phyloP scores from a whole-genome alignment of 2,888 invertebrate species.

The Formica aserva region DNA sequence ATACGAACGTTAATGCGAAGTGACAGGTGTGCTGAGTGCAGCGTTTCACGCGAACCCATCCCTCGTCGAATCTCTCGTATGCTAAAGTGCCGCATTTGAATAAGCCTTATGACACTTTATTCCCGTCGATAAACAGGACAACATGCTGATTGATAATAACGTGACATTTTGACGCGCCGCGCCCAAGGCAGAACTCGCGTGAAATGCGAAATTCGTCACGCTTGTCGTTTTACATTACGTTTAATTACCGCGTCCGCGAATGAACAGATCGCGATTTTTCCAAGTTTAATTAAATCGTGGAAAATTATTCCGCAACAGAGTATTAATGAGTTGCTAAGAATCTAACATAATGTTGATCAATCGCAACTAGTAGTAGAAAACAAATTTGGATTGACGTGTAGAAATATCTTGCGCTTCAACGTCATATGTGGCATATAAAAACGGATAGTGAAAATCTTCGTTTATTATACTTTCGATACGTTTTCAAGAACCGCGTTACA shows the following conservation, averaged over 20 bases:
- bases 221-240: conserved; percentile 49
- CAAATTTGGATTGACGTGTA: not conserved
- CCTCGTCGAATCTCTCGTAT: conserved; percentile 29
- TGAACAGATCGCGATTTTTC: conserved; percentile 20
- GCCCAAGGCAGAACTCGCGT: conserved; percentile 28
- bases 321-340: conserved; percentile 13
- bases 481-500: not conserved
- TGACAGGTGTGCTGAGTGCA: conserved; percentile 45
- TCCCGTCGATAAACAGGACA: conserved; percentile 46
- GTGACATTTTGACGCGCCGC: conserved; percentile 27
- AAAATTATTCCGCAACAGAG: conserved; percentile 16
- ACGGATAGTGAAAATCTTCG: not conserved
- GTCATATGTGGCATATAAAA: not conserved
- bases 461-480: not conserved
- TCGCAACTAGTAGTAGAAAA: not conserved
- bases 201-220: conserved; percentile 45
- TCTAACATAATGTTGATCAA: conserved; percentile 8
- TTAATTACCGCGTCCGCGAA: conserved; percentile 34
- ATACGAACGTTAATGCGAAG: conserved; percentile 41
- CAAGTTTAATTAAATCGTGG: conserved; percentile 26
- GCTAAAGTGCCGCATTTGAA: conserved; percentile 50
- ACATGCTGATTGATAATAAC: conserved; percentile 52
- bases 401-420: not conserved
- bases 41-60: conserved; percentile 33
- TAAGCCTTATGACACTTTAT: conserved; percentile 52